Evolutionary conservation across 2,888 invertebrate genomes (phyloP), one percentile per base, ranked within the genome.

Genomic region (Odontothrips loti): DNA sequence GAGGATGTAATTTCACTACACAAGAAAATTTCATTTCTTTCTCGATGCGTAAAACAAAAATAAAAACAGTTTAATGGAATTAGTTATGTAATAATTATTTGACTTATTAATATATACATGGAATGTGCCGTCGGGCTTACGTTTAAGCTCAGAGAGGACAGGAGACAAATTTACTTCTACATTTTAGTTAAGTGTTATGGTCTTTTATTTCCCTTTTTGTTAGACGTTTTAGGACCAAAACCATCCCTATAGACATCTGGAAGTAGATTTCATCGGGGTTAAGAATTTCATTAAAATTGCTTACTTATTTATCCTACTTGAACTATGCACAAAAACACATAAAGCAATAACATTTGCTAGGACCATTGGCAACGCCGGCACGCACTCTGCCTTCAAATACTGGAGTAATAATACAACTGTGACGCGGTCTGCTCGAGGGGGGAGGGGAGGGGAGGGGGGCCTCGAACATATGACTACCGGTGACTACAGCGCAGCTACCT

Each of bases 281-380:
- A 75, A 75, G 15, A 51, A 75, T 27, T 27, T 75, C 68, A 27
- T 75, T 12, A 11, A 75, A 12, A 75, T 27, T 27, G 27, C 23
- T 58, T 17, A 58, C 23, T 75, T 75, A 75, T 27, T 68, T 9
- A 75, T 12, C 34, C 68, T 75, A 75, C n/a, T 27, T n/a, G 68
- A 27, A 75, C 68, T 75, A 75, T 27, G 68, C 68, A 27, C 27
- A 75, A 75, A 75, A 23, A 75, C 68, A 75, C 68, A 75, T 75
- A 27, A 75, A 75, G 68, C 68, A 12, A 43, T 43, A 43, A 58
- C 58, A 58, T 17, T 15, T 17, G 51, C 51, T 58, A 58, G 58
- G 58, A 58, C 58, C 58, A 58, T 2, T 58, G 58, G 58, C 58
- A 17, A 1, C 6, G 17, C 58, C 15, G 6, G 51, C 51, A 51